phyloP scores from a whole-genome alignment of 2,797 vertebrate species.

The Psittacula echo region DNA sequence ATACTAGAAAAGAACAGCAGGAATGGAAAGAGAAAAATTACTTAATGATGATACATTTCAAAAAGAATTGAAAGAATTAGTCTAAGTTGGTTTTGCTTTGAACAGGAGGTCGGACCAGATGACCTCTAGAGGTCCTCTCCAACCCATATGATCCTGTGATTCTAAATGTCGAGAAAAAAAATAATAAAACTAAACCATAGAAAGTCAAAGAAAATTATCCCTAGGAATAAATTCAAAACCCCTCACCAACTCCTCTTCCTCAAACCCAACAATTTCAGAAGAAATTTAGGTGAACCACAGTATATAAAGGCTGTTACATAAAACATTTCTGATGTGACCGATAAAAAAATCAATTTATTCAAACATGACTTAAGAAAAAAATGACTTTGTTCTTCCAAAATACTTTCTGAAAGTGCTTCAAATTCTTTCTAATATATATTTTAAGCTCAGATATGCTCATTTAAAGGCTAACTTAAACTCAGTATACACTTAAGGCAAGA shows the following conservation, averaged over 20 bases:
- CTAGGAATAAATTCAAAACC: not conserved
- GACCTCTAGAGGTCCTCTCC: not conserved
- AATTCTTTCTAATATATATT: not conserved
- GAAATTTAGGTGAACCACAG: not conserved
- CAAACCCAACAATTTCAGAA: not conserved
- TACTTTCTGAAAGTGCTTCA: not conserved
- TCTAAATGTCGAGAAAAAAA: not conserved
- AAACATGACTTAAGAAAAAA: not conserved
- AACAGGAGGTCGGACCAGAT: not conserved
- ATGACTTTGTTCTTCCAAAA: not conserved
- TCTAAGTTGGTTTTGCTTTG: not conserved
- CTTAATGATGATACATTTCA: not conserved
- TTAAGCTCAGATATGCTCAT: not conserved
- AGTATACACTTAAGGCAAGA: not conserved
- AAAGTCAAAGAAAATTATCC: not conserved
- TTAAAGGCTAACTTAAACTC: not conserved
- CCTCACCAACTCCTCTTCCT: fast-evolving
- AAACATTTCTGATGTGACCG: not conserved
- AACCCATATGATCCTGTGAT: not conserved
- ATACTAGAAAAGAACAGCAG: not conserved
- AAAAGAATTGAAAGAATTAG: not conserved
- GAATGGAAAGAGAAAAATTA: not conserved
- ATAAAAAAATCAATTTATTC: not conserved
- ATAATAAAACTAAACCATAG: not conserved
- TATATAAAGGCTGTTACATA: not conserved